phyloP scores from a whole-genome alignment of 2,113 vertebrate species.

The Neolamprologus variostigma region DNA sequence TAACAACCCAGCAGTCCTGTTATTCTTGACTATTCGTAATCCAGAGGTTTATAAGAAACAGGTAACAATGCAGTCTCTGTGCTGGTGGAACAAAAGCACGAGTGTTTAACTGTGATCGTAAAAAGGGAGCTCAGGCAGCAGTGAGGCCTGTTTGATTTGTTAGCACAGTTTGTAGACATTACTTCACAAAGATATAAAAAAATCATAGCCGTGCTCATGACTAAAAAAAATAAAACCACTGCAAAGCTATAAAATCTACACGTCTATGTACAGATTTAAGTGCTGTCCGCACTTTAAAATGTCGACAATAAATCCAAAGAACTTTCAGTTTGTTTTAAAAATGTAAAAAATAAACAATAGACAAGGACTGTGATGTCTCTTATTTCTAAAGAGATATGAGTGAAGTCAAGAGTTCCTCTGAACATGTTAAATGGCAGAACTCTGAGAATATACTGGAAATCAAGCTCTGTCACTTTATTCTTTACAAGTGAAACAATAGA shows the following conservation, averaged over 20 bases:
- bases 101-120: slow-evolving; percentile 18
- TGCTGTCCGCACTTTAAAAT: background rate
- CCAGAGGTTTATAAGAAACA: background rate
- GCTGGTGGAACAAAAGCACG: background rate
- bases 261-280: background rate
- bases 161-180: slow-evolving; percentile 26
- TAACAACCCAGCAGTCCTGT: background rate
- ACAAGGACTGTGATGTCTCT: background rate
- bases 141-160: slow-evolving; percentile 1
- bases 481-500: background rate
- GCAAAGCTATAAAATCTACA: slow-evolving; percentile 3
- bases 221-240: background rate
- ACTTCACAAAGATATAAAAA: slow-evolving; percentile 40
- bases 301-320: background rate
- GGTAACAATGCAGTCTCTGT: background rate
- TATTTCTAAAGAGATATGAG: background rate
- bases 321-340: background rate
- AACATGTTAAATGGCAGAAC: background rate
- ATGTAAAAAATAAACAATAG: background rate
- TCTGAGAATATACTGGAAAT: background rate
- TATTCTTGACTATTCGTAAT: background rate
- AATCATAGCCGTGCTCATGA: background rate
- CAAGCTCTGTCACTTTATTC: background rate
- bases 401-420: accelerated
- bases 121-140: slow-evolving; percentile 10